Percentiles rank a stretch among this genome's conserved stretches.
phyloP scores from a whole-genome alignment of 2,888 invertebrate species.

The Orthosia gracilis region DNA sequence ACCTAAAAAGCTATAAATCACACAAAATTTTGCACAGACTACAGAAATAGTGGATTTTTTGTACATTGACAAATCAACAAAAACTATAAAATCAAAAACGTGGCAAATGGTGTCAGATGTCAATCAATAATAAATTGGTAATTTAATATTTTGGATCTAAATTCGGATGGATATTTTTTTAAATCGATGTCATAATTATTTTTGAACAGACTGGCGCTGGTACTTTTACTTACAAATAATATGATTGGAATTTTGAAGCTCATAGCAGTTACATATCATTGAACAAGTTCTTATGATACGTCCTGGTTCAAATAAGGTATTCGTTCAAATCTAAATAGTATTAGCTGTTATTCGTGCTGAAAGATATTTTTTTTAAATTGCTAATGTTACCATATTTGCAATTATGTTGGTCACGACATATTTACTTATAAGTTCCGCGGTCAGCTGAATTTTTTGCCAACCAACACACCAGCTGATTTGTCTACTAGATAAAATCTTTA shows the following conservation, averaged over 20 bases:
- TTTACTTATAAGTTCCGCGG: constrained; percentile 52
- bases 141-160: not conserved
- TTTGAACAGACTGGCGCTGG: not conserved
- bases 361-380: constrained; percentile 33
- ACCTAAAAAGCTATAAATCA: constrained; percentile 42
- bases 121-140: not conserved
- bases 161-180: not conserved
- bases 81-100: not conserved
- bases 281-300: not conserved
- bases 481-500: constrained; percentile 56
- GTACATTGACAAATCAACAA: constrained; percentile 3
- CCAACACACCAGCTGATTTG: constrained; percentile 30
- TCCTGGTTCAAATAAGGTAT: not conserved
- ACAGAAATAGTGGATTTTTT: not conserved
- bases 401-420: constrained; percentile 50
- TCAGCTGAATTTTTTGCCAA: constrained; percentile 57
- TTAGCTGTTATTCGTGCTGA: constrained; percentile 10
- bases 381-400: constrained; percentile 25
- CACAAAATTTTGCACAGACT: constrained; percentile 2
- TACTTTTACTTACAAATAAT: not conserved
- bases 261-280: not conserved
- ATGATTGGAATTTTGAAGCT: not conserved
- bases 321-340: not conserved
- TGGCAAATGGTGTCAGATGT: not conserved
- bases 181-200: not conserved